phyloP scores from a whole-genome alignment of 2,797 vertebrate genomes.

The Brotula barbata region DNA sequence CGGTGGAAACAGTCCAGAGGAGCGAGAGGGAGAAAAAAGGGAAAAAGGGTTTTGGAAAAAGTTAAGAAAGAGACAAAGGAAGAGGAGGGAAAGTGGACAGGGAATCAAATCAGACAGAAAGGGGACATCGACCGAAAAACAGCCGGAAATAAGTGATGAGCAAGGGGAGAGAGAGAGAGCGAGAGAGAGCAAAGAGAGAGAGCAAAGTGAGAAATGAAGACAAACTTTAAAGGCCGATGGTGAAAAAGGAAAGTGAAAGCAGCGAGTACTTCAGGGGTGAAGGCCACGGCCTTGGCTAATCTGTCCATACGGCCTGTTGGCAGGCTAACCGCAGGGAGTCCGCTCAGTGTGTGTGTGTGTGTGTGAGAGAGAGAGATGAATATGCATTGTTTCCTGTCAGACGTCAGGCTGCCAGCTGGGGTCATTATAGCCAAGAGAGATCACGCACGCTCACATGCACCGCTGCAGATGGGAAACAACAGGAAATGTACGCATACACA shows the following conservation, averaged over 20 bases:
- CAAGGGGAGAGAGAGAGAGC: too few relatives aligned
- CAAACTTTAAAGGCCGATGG: constrained; percentile 22
- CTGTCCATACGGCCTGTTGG: constrained; percentile 61
- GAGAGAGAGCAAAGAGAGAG: not conserved
- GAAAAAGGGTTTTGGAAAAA: not conserved
- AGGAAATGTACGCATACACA: constrained; percentile 14
- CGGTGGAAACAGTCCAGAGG: not conserved
- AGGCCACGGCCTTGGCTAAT: constrained; percentile 72
- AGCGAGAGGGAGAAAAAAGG: not conserved
- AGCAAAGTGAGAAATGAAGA: constrained; percentile 30
- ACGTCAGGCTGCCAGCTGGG: constrained; percentile 62
- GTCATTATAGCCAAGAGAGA: constrained; percentile 52
- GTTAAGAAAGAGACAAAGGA: not conserved
- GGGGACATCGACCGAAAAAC: not conserved
- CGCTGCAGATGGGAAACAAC: too few relatives aligned
- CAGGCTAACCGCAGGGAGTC: constrained; percentile 54
- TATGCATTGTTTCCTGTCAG: constrained; percentile 70
- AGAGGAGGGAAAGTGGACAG: too few relatives aligned
- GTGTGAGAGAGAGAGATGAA: constrained; percentile 47
- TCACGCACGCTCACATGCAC: constrained; percentile 12
- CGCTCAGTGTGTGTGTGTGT: constrained; percentile 13
- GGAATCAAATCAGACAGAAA: too few relatives aligned
- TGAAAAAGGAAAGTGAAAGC: constrained; percentile 20
- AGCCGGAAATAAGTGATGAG: not conserved
- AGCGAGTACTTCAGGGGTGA: constrained; percentile 62